phyloP scores from a whole-genome alignment of 30 jellyfish, hydroid and myxozoan species.

The Morbakka virulenta region DNA sequence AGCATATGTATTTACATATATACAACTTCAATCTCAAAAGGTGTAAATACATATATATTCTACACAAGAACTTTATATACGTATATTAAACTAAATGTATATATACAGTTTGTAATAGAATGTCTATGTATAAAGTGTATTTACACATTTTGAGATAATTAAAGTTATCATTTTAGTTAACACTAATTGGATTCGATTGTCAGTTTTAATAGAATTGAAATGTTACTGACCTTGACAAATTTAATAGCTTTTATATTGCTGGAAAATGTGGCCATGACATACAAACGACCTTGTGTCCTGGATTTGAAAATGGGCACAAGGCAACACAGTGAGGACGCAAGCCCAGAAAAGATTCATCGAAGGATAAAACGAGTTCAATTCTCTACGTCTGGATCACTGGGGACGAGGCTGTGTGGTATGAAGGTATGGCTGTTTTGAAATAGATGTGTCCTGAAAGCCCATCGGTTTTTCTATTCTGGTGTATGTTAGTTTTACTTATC shows the following conservation, averaged over 20 bases:
- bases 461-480: too few species aligned
- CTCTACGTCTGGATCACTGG: conserved; percentile 88
- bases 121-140: too few species aligned
- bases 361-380: conserved; percentile 50
- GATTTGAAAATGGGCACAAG: conserved; percentile 95
- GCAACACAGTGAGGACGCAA: conserved; percentile 78
- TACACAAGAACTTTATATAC: too few species aligned
- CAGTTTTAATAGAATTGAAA: background rate
- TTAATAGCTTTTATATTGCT: conserved; percentile 63
- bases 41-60: too few species aligned
- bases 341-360: conserved; percentile 31
- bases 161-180: background rate
- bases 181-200: background rate
- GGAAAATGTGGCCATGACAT: conserved; percentile 59
- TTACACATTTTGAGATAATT: background rate
- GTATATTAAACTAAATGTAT: too few species aligned
- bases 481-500: too few species aligned
- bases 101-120: too few species aligned
- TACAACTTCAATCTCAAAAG: too few species aligned
- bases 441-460: too few species aligned
- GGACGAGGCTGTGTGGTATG: conserved; percentile 96
- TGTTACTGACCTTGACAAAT: background rate
- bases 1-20: too few species aligned
- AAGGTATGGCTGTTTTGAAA: too few species aligned
- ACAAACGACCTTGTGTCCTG: conserved; percentile 69